Evolutionary conservation across 1,140 invertebrate genomes (phyloP), one percentile per base, ranked within the genome.

Genomic region (Conus ventricosus): DNA sequence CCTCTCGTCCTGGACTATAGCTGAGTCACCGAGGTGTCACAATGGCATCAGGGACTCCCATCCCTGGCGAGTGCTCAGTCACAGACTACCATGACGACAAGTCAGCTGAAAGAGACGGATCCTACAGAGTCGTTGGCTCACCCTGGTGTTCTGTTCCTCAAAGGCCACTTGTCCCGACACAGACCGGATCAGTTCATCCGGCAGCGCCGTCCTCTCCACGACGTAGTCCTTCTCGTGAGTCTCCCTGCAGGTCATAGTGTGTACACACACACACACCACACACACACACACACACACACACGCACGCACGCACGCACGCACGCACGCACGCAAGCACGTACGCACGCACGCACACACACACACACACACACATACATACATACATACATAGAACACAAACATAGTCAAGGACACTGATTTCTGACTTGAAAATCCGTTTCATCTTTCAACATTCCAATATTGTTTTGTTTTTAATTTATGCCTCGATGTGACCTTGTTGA

Each of bases 101-200:
- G 39, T 39, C 39, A 39, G 39, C 39, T 39, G 39, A 39, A 39
- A 39, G 39, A 39, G 39, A 39, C 3, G 39, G 39, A 39, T 39
- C 39, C 39, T 39, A 39, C 39, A 39, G 39, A 39, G 39, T 39
- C 39, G 3, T 39, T 39, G 39, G 71, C 85, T 78, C 91, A 95
- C 95, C 90, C 89, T 89, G n/a, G 91, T 91, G 17, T 90, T 90
- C 86, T 96, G 95, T 92, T 96, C 96, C 93, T 96, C 95, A 90
- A 96, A 96, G 23, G 95, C 95, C 54, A 96, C 94, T 90, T 96
- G 95, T 17, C 96, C 96, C 5, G 95, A 94, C 8, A 95, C 96
- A 88, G 92, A 93, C 83, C 95, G 92, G 54, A 96, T 94, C 25
- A 96, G 93, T 71, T 96, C 94, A 90, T 96, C 95, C 10, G 96